These are phyloP conservation scores for Phoenicopterus ruber DNA, from an alignment of 2,113 vertebrate genomes.

Conservation along the genomic window DNA sequence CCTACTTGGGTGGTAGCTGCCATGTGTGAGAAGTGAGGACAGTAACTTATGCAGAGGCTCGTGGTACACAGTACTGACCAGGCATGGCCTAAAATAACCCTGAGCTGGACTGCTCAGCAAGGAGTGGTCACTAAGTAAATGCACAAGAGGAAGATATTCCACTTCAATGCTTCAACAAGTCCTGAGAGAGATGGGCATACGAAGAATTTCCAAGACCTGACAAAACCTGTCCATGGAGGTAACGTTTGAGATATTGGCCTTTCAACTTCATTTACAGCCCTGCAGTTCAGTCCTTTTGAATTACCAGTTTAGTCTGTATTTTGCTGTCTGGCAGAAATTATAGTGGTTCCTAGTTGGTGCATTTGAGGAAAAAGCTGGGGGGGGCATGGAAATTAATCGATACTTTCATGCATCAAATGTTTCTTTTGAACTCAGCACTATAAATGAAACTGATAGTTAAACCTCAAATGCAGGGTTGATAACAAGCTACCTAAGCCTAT, in stretches of 20 bases:
- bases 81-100: not conserved
- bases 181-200: fast-evolving
- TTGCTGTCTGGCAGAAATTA: not conserved
- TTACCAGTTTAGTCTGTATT: not conserved
- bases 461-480: not conserved
- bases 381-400: not conserved
- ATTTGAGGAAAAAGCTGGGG: not conserved
- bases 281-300: not conserved
- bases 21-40: not conserved
- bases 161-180: not conserved
- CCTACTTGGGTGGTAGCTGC: not conserved
- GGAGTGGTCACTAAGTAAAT: not conserved
- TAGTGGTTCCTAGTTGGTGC: not conserved
- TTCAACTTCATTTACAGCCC: not conserved
- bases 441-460: not conserved
- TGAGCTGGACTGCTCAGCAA: not conserved
- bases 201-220: not conserved
- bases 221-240: not conserved
- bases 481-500: not conserved
- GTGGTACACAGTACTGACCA: not conserved
- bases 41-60: not conserved
- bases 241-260: not conserved
- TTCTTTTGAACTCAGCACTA: constrained; percentile 4
- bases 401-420: not conserved
- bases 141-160: too few relatives aligned